These are phyloP conservation scores for Tenthredo distinguenda DNA, from an alignment of 2,888 invertebrate genomes.

Conservation along the genomic window DNA sequence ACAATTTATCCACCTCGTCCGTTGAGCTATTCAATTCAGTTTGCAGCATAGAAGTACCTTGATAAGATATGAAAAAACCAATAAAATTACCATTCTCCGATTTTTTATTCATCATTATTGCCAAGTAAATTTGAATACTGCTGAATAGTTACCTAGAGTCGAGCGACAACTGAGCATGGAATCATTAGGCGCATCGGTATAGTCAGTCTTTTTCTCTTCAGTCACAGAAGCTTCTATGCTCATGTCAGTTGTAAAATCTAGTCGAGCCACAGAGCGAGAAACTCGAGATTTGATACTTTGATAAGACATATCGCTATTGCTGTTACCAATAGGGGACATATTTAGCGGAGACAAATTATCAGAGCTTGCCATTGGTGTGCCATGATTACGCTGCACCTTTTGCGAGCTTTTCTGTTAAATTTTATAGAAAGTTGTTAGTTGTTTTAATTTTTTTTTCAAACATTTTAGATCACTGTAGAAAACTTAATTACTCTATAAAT, in stretches of 20 bases:
- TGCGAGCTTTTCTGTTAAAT: constrained; percentile 22
- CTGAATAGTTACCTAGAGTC: constrained; percentile 31
- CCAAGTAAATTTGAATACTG: not conserved
- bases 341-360: constrained; percentile 67
- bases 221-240: constrained; percentile 65
- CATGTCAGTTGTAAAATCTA: constrained; percentile 72
- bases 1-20: constrained; percentile 45
- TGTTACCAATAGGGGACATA: constrained; percentile 71
- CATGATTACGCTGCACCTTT: constrained; percentile 54
- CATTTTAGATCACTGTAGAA: not conserved
- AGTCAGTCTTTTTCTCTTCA: constrained; percentile 56
- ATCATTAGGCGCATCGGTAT: not conserved
- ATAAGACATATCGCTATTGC: constrained; percentile 63
- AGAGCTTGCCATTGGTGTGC: constrained; percentile 65
- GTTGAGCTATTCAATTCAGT: constrained; percentile 35
- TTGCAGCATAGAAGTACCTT: constrained; percentile 44
- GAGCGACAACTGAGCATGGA: constrained; percentile 14
- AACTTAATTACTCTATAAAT: not conserved
- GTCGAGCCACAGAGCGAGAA: constrained; percentile 64
- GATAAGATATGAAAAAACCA: constrained; percentile 32
- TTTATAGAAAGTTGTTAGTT: not conserved
- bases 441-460: constrained; percentile 18
- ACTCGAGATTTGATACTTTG: constrained; percentile 66
- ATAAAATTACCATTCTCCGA: not conserved
- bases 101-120: not conserved